These are phyloP conservation scores for Ephialtes manifestator DNA, from an alignment of 2,888 invertebrate genomes.

Conservation along the genomic window DNA sequence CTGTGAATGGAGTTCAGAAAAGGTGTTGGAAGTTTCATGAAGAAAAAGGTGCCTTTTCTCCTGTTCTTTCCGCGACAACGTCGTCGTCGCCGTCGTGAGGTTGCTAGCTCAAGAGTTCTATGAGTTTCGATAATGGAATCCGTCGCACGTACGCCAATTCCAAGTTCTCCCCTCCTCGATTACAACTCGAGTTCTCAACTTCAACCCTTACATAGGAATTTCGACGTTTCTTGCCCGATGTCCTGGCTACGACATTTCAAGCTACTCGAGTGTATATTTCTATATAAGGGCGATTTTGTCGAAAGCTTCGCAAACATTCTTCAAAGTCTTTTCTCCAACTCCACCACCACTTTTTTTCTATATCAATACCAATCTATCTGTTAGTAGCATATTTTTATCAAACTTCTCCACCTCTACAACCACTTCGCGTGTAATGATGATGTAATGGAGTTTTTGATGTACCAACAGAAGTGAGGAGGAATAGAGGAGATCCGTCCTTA, in stretches of 20 bases:
- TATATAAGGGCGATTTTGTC: conserved; percentile 2
- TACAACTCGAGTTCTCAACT: conserved; percentile 11
- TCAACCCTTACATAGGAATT: conserved; percentile 19
- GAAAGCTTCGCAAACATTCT: conserved; percentile 5
- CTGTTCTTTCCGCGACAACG: not conserved
- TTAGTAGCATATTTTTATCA: not conserved
- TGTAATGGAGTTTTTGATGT: too few relatives aligned
- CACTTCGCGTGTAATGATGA: not conserved
- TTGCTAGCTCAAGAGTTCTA: conserved; percentile 8
- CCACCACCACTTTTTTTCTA: too few relatives aligned
- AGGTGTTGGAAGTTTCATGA: conserved; percentile 20
- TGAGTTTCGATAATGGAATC: conserved; percentile 35
- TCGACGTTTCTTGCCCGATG: conserved; percentile 19
- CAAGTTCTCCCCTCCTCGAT: conserved; percentile 28
- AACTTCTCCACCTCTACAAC: not conserved
- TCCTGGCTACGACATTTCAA: conserved; percentile 3
- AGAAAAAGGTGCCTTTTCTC: not conserved
- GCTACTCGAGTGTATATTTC: conserved; percentile 12
- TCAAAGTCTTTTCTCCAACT: conserved; percentile 3
- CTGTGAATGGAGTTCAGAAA: not conserved
- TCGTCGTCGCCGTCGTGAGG: conserved; percentile 10
- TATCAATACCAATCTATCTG: not conserved
- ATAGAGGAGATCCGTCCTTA: too few relatives aligned
- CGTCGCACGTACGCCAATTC: conserved; percentile 34
- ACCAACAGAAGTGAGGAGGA: not conserved